Evolutionary conservation across 2,797 vertebrate genomes (phyloP).

Genomic region (Silurus lanzhouensis): DNA sequence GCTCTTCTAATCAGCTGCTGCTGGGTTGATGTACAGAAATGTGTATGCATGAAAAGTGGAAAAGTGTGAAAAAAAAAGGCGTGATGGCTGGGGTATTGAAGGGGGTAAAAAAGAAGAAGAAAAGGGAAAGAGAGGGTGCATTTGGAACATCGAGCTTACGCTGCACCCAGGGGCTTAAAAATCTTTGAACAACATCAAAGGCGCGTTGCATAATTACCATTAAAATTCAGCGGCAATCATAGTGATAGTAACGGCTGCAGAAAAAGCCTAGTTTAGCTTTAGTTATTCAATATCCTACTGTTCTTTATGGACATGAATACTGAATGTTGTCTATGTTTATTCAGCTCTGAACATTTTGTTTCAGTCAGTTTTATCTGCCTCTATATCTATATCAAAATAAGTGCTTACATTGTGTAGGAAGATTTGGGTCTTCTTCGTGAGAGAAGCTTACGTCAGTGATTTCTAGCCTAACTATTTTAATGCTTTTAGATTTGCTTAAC

Average conservation of each 20-base stretch:
- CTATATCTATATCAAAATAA: not conserved
- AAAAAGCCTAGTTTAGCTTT: slow-evolving; percentile 10
- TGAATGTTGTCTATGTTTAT: slow-evolving; percentile 1
- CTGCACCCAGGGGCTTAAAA: slow-evolving; percentile 50
- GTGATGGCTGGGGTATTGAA: slow-evolving; percentile 51
- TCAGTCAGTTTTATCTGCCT: not conserved
- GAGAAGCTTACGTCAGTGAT: not conserved
- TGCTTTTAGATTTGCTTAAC: slow-evolving; percentile 4
- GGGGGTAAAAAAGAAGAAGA: slow-evolving; percentile 39
- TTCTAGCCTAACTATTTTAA: not conserved
- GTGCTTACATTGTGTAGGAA: slow-evolving; percentile 1
- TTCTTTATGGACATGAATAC: not conserved
- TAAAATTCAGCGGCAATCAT: slow-evolving; percentile 73
- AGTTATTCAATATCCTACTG: not conserved
- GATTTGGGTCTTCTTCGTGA: not conserved
- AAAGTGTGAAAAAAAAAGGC: slow-evolving; percentile 39
- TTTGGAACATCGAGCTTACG: slow-evolving; percentile 43
- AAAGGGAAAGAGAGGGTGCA: slow-evolving; percentile 55
- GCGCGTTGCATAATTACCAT: slow-evolving; percentile 77
- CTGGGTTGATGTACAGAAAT: slow-evolving; percentile 47
- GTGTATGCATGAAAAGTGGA: slow-evolving; percentile 42
- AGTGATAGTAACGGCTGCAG: not conserved
- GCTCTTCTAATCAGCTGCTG: slow-evolving; percentile 52
- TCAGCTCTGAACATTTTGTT: not conserved
- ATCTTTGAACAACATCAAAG: slow-evolving; percentile 73